Evolutionary conservation across 2,888 invertebrate species (phyloP), one percentile per base, ranked within the genome.

Genomic region (Carcina quercana): DNA sequence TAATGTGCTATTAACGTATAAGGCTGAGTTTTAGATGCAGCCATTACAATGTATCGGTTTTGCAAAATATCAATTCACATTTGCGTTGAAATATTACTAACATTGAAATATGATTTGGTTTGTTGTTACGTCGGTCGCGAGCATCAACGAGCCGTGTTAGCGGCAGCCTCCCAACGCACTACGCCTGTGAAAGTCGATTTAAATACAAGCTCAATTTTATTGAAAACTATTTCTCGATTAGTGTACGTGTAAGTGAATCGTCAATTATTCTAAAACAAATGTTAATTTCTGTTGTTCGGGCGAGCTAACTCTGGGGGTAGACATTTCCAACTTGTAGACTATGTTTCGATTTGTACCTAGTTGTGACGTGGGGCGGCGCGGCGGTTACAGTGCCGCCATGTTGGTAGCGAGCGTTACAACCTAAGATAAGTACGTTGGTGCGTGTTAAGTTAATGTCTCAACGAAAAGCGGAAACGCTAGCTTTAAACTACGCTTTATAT

Each of bases 161-260:
- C 58, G 53, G 41, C 46, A 44, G 56, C 51, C 59, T 52, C 53
- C 43, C 42, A 42, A 38, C 51, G 53, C 64, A 58, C 43, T 43
- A 50, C 51, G 66, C 60, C 67, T 58, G 60, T 57, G 47, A 52
- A 58, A 60, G 78, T 76, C 78, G 71, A 78, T 76, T 75, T 72
- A n/a, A n/a, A n/a, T 68, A 72, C 71, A 67, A 70, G 80, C 80
- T 82, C 82, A 82, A 82, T 82, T 80, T 20, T 79, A 76, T 72
- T 66, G 53, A 66, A 47, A 62, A 65, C 50, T 60, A 57, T 59
- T 57, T 65, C 65, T 68, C 59, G 68, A 59, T 65, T 75, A 76
- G 71, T 70, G 56, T 76, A 74, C 73, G 66, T 71, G 63, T 79
- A 76, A 76, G 78, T 66, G 57, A 65, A 63, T 64, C 70, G 80